Evolutionary conservation across 1,140 invertebrate species (phyloP), one percentile per base, ranked within the genome.

Genomic region (Hylaeus volcanicus): DNA sequence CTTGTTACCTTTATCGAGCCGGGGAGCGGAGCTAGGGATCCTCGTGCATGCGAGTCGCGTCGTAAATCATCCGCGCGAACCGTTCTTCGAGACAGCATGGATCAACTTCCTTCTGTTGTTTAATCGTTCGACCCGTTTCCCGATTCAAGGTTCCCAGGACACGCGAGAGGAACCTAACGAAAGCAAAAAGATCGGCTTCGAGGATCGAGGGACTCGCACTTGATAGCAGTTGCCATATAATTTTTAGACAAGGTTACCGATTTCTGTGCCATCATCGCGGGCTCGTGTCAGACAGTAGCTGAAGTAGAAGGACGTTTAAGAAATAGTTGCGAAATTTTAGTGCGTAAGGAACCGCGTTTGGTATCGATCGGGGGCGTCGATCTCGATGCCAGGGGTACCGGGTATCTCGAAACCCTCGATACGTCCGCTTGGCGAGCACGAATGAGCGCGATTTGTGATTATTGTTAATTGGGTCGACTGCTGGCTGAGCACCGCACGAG

Each of bases 251-350:
- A 88, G 63, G 85, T 88, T 88, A 88, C 87, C 88, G 85, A 88
- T 82, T 88, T 87, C 81, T 88, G 90, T 91, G 88, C 89, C 88
- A 91, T 89, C 82, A 71, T 80, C 61, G 48, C 68, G 81, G 74
- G 82, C 82, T 83, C 74, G 65, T 86, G 82, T 86, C 75, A 82
- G 81, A 86, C 72, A 60, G 45, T 77, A 89, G 86, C 82, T 85
- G 86, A 82, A 74, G 51, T 81, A 82, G 81, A 58, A 79, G 63
- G 61, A 77, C 66, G 41, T 45, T 74, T 79, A 45, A 58, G 43
- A 79, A 77, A 37, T 81, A 81, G 82, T 78, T 82, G 74, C 61
- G 26, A 48, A 79, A 65, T 60, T 75, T 63, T 80, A 70, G 53
- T 15, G 45, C 26, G 39, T 84, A 86, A 83, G 65, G 60, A 12